Evolutionary conservation across 2,797 vertebrate species (phyloP).

Genomic region (Carcharodon carcharias): DNA sequence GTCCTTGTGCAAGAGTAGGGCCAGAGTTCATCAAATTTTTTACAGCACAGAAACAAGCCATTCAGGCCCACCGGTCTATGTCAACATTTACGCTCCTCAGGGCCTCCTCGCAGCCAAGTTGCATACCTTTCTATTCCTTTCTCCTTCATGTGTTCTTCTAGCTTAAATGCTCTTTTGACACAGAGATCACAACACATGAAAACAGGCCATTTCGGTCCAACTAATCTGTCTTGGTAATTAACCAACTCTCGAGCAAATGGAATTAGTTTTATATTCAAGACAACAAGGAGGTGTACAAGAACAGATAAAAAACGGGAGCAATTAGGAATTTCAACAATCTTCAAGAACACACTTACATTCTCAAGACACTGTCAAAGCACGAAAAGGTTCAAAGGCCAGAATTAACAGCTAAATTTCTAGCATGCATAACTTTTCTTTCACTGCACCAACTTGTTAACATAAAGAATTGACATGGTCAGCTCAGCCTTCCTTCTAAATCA

Average conservation of each 20-base stretch:
- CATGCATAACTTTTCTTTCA: not conserved
- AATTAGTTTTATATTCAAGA: not conserved
- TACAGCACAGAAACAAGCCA: too few species aligned
- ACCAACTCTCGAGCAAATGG: not conserved
- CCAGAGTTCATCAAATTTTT: not conserved
- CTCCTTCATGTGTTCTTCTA: not conserved
- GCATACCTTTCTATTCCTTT: not conserved
- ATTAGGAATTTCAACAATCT: not conserved
- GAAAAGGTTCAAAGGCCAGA: not conserved
- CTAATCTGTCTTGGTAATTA: too few species aligned
- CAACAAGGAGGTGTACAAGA: not conserved
- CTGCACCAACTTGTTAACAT: not conserved
- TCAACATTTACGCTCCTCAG: not conserved
- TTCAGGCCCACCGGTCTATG: not conserved
- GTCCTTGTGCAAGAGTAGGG: not conserved
- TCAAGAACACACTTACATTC: not conserved
- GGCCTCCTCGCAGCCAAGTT: not conserved
- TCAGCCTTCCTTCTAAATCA: not conserved
- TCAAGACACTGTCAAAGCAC: not conserved
- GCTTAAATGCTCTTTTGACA: not conserved
- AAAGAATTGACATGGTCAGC: not conserved
- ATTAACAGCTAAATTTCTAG: not conserved
- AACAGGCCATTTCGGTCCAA: not conserved
- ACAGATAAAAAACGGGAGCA: not conserved
- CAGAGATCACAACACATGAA: not conserved